These are phyloP conservation scores for Rhinatrema bivittatum DNA, from an alignment of 2,797 vertebrate species.

Conservation along the genomic window DNA sequence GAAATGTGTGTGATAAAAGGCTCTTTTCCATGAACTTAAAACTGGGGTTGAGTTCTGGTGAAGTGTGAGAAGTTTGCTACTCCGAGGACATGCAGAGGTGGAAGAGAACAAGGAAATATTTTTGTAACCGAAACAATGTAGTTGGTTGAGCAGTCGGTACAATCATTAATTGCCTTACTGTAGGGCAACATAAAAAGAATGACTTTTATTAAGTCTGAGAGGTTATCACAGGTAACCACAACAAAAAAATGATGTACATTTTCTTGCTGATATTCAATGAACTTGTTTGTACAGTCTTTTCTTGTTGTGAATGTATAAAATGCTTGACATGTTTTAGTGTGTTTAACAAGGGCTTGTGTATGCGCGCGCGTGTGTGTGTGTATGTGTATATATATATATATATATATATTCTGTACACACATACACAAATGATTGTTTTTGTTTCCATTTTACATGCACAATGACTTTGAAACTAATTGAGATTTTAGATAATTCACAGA, in stretches of 20 bases:
- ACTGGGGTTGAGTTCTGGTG: constrained; percentile 13
- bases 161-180: constrained; percentile 29
- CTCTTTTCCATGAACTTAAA: constrained; percentile 15
- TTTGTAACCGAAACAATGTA: constrained; percentile 17
- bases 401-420: constrained; percentile 2
- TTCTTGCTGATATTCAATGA: constrained; percentile 10
- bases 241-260: constrained; percentile 17
- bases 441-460: constrained; percentile 30
- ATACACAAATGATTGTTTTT: constrained; percentile 18
- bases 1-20: constrained; percentile 26
- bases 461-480: constrained; percentile 21
- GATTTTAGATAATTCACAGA: constrained; percentile 25
- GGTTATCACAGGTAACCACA: constrained; percentile 8
- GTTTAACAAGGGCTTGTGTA: constrained; percentile 42
- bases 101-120: constrained; percentile 8
- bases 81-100: constrained; percentile 11
- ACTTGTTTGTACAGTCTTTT: constrained; percentile 33
- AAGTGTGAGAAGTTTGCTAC: constrained; percentile 13
- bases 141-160: constrained; percentile 12
- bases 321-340: constrained; percentile 29
- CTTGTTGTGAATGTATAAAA: constrained; percentile 9
- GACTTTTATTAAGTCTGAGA: constrained; percentile 11
- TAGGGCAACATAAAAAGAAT: constrained; percentile 19
- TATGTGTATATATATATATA: too few relatives aligned
- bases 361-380: too few relatives aligned